Base-by-base conservation (phyloP, 2,113 vertebrate species). In the Alethe castanea region DNA sequence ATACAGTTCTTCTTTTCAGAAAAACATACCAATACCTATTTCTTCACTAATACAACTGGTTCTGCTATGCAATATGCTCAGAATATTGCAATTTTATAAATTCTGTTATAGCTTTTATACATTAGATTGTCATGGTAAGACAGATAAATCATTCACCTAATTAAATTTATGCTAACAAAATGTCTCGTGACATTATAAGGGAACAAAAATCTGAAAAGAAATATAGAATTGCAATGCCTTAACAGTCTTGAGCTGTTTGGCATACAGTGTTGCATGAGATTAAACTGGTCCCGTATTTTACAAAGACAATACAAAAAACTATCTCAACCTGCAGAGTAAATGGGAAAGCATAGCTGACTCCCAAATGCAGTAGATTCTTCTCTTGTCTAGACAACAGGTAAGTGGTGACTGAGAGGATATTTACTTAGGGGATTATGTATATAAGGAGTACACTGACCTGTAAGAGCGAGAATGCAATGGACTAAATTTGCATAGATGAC, bases 101-200 rank as follows among this genome's bases (percentile, higher is more conserved):
- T 50, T 86, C 95, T 93, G 16, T 40, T 48, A 19, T 22, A 78
- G 16, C 3, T 67, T 91, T 81, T 70, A n/a, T 44, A 28, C 6
- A 44, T 56, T 72, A 29, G 53, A 65, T 70, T 94, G 13, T 48
- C 23, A 19, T 14, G 62, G 60, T 70, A n/a, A 54, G 56, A 78
- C 67, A 81, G 77, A 90, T 94, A 97, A 97, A 92, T 96, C 6
- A 91, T 81, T 86, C 36, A 82, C 53, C 80, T 57, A 79, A 96
- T 78, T 91, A 57, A 65, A 91, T 4, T 47, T 52, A 20, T 40
- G 28, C 69, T 62, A 79, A 95, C 77, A 53, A 94, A 88, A 74
- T 25, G 74, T 25, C 50, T 81, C 12, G 64, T 91, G 84, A 82
- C 25, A 45, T 79, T 28, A 50, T 61, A 88, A 78, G 23, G 56